A percentile compares a stretch with the other conserved stretches of the same genome.
Evolutionary conservation across 2,888 invertebrate species (phyloP).

Genomic region (Agrilus mali): DNA sequence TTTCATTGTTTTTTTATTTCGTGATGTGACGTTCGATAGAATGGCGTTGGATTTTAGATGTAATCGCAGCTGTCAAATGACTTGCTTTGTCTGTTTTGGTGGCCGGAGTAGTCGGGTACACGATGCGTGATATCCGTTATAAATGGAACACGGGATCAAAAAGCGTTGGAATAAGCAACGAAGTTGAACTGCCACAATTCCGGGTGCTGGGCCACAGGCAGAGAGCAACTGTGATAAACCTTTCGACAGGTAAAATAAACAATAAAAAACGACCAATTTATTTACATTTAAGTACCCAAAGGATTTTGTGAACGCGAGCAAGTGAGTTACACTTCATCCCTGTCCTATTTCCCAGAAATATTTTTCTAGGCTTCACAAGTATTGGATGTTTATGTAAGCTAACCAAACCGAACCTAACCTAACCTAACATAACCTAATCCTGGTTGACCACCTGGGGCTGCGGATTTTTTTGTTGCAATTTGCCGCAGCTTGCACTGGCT

Average conservation of each 20-base stretch:
- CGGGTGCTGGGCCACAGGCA: conserved; percentile 92
- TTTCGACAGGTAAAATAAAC: conserved; percentile 76
- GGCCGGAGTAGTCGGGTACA: conserved; percentile 75
- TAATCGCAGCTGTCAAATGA: conserved; percentile 28
- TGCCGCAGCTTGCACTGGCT: conserved; percentile 28
- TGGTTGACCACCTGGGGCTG: too few relatives aligned
- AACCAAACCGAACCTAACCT: too few relatives aligned
- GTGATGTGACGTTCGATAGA: conserved; percentile 1
- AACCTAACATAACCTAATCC: too few relatives aligned
- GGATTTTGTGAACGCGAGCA: too few relatives aligned
- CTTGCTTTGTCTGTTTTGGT: conserved; percentile 37
- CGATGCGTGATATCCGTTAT: conserved; percentile 95
- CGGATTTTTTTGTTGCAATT: conserved; percentile 1
- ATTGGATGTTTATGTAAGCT: conserved; percentile 6
- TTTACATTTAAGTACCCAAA: too few relatives aligned
- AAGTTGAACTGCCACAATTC: conserved; percentile 94
- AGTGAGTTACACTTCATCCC: too few relatives aligned
- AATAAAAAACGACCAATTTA: not conserved
- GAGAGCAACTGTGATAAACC: conserved; percentile 85
- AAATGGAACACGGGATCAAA: conserved; percentile 87
- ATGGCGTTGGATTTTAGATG: conserved; percentile 4
- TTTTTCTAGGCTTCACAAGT: too few relatives aligned
- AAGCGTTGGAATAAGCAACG: conserved; percentile 90
- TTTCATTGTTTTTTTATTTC: conserved; percentile 2
- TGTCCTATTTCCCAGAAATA: too few relatives aligned